Base-by-base conservation (phyloP, 2,797 vertebrate genomes). In the Falco berigora region DNA sequence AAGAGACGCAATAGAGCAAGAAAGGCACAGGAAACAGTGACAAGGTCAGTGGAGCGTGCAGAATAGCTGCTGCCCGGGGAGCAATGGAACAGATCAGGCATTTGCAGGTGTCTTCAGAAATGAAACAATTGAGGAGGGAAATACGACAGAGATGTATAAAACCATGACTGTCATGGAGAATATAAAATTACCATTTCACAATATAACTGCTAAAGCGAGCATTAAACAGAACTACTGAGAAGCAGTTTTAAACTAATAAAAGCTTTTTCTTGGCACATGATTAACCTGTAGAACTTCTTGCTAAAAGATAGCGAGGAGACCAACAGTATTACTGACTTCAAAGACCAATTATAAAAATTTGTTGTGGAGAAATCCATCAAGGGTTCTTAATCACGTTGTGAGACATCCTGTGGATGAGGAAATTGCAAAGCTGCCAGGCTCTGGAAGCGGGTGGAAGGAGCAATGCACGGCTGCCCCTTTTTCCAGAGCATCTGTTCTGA, bases 91-190 rank as follows among this genome's bases (percentile, higher is more conserved):
- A 82, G 61, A 77, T 94, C 10, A 87, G 61, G 68, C 61, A 64
- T 77, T 92, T 93, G 91, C 84, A 89, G 63, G 40, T 95, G 64
- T 64, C 75, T 94, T 89, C 85, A 86, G 72, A 90, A 94, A 92
- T 71, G 44, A 95, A 91, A 88, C 59, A 74, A 34, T 12, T 59
- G 71, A 91, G 56, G 42, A 87, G 28, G 36, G 52, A 93, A 91
- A 64, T 85, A 71, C 0, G 1, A 52, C 24, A 44, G 58, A 79
- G 30, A 28, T 5, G 1, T 76, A 84, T 85, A 92, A 89, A 92
- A 47, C 36, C 44, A 56, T 56, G 52, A 74, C 84, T 92, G 46
- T 46, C 59, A 14, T 1, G 17, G 56, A 91, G 88, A 92, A 79
- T 36, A 58, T 89, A 69, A 93, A 96, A 89, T 89, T 76, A 79